Conservation (phyloP, 2,888 invertebrate species). For the Asteroscopus sphinx region DNA sequence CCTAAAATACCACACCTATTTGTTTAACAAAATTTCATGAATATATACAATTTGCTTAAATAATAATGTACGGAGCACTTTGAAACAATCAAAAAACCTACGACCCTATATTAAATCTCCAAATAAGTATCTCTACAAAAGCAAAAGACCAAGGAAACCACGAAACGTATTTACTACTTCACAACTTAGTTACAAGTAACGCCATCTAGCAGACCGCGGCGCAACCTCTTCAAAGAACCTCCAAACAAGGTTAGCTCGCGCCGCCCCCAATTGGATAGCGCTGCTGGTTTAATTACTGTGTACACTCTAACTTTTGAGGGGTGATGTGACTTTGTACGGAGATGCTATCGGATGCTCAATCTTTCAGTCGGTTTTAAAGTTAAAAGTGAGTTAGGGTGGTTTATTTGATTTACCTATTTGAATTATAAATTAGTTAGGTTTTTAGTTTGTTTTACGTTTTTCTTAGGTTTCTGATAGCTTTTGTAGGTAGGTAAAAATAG, state of each 20-base stretch:
- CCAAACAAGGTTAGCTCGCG: conserved; percentile 46
- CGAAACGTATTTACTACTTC: conserved; percentile 11
- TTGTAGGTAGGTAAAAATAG: too few relatives aligned
- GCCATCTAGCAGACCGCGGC: conserved; percentile 45
- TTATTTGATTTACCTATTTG: conserved; percentile 21
- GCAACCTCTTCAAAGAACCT: conserved; percentile 47
- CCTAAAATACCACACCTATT: too few relatives aligned
- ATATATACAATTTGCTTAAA: too few relatives aligned
- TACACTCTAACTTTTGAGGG: conserved; percentile 44
- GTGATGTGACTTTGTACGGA: conserved; percentile 47
- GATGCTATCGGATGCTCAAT: conserved; percentile 36
- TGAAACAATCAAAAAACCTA: too few relatives aligned
- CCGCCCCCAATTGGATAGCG: conserved; percentile 45
- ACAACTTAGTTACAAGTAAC: conserved; percentile 36
- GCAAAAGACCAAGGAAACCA: conserved; percentile 8
- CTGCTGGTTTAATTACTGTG: conserved; percentile 52
- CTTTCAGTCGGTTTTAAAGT: conserved; percentile 27
- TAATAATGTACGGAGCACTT: neutral
- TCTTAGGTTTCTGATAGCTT: too few relatives aligned
- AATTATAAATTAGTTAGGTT: conserved; percentile 1
- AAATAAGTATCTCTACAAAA: neutral
- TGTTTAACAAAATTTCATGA: too few relatives aligned
- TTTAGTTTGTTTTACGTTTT: conserved; percentile 3
- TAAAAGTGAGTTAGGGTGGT: conserved; percentile 9
- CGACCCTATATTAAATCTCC: too few relatives aligned